Conservation (phyloP, 53 echinoderm and acorn worm genomes). For the Glandiceps talaboti region DNA sequence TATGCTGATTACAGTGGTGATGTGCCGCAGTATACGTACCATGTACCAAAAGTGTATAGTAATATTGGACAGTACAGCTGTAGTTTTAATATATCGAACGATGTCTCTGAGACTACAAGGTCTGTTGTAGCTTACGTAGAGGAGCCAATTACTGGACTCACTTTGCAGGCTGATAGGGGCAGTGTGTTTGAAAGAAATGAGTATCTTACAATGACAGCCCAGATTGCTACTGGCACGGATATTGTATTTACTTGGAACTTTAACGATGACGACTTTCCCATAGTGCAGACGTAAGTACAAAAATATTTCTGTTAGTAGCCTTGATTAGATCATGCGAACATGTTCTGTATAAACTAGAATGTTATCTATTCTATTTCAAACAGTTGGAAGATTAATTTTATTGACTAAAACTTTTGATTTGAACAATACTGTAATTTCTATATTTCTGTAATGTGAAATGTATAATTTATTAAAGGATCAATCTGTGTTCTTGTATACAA, state of each 20-base stretch:
- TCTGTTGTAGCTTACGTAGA: slow-evolving; percentile 47
- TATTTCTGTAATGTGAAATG: too few species aligned
- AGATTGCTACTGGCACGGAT: slow-evolving; percentile 47
- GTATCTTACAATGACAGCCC: slow-evolving; percentile 33
- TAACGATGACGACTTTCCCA: slow-evolving; percentile 22
- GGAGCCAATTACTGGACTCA: slow-evolving; percentile 60
- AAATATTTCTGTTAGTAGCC: neutral
- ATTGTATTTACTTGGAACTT: slow-evolving; percentile 73
- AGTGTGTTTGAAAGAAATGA: slow-evolving; percentile 39
- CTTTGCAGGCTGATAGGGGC: slow-evolving; percentile 24
- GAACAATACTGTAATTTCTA: too few species aligned
- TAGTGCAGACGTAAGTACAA: slow-evolving; percentile 30
- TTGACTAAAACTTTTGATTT: too few species aligned
- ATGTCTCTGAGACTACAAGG: slow-evolving; percentile 30
- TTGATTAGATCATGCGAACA: neutral
- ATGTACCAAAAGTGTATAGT: slow-evolving; percentile 32
- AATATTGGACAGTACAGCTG: slow-evolving; percentile 39
- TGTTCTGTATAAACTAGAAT: neutral
- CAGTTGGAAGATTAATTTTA: too few species aligned
- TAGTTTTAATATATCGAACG: slow-evolving; percentile 35
- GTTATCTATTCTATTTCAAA: neutral
- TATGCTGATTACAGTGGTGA: slow-evolving; percentile 10
- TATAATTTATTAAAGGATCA: too few species aligned
- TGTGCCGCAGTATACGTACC: slow-evolving; percentile 27
- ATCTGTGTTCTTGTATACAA: too few species aligned